Evolutionary conservation across 2,113 vertebrate species (phyloP).

Genomic region (Microtus montanus): DNA sequence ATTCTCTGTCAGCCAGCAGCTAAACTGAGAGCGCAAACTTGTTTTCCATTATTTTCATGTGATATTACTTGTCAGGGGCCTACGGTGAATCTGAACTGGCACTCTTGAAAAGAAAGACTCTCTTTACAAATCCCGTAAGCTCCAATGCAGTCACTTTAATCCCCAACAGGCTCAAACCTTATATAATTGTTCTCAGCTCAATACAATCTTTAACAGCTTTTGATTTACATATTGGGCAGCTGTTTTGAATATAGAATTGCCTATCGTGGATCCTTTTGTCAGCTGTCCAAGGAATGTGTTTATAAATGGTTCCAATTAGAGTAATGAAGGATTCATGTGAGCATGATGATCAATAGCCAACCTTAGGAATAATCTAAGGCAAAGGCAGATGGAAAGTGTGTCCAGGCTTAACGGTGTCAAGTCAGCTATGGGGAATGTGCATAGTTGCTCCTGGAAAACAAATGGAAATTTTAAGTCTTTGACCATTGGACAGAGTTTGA

Average conservation of each 20-base stretch:
- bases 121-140: slow-evolving; percentile 78
- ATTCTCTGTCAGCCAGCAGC: slow-evolving; percentile 27
- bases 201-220: slow-evolving; percentile 79
- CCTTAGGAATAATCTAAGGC: slow-evolving; percentile 75
- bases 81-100: slow-evolving; percentile 66
- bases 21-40: slow-evolving; percentile 48
- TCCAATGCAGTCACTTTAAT: slow-evolving; percentile 78
- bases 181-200: slow-evolving; percentile 82
- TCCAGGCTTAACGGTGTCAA: slow-evolving; percentile 71
- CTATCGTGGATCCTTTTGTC: slow-evolving; percentile 78
- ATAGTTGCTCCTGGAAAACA: slow-evolving; percentile 70
- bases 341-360: slow-evolving; percentile 80
- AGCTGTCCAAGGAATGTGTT: slow-evolving; percentile 81
- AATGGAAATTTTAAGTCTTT: slow-evolving; percentile 71
- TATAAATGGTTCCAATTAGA: slow-evolving; percentile 82
- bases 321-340: slow-evolving; percentile 81
- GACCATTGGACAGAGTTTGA: slow-evolving; percentile 56
- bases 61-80: slow-evolving; percentile 65
- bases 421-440: slow-evolving; percentile 68
- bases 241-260: slow-evolving; percentile 79
- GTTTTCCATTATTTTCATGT: slow-evolving; percentile 68
- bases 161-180: slow-evolving; percentile 77
- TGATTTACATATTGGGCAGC: slow-evolving; percentile 81
- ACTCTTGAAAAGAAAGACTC: slow-evolving; percentile 74
- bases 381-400: slow-evolving; percentile 81